These are phyloP conservation scores for Ornithoptera priamus DNA, from an alignment of 2,888 invertebrate species.

Conservation along the genomic window DNA sequence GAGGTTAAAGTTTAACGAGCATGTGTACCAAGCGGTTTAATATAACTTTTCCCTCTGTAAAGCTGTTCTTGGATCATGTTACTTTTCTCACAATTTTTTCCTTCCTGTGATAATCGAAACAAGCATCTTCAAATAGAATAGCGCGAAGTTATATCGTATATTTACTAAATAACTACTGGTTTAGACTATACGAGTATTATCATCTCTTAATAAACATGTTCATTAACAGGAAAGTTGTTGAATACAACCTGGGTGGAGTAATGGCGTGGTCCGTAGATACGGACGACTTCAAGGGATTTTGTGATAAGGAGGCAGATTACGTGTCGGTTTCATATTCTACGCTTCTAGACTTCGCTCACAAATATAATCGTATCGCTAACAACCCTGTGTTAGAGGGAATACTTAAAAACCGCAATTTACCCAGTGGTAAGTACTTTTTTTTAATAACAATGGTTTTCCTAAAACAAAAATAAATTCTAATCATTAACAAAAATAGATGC, in stretches of 20 bases:
- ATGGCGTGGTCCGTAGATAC: constrained; percentile 96
- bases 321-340: constrained; percentile 33
- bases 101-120: no score
- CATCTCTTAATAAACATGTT: not conserved
- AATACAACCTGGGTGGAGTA: constrained; percentile 84
- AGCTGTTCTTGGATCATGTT: no score
- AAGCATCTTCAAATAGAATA: no score
- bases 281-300: constrained; percentile 89
- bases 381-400: constrained; percentile 55
- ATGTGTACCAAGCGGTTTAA: no score
- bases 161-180: no score
- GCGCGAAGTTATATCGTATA: no score
- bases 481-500: no score
- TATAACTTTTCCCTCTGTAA: not conserved
- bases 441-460: no score
- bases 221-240: constrained; percentile 78
- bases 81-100: no score
- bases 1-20: no score
- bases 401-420: constrained; percentile 48
- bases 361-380: constrained; percentile 46
- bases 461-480: no score
- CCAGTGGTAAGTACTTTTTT: constrained; percentile 48
- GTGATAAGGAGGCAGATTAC: constrained; percentile 71
- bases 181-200: no score
- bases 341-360: constrained; percentile 55